These are phyloP conservation scores for Otis tarda DNA, from an alignment of 2,113 vertebrate genomes.

Conservation along the genomic window DNA sequence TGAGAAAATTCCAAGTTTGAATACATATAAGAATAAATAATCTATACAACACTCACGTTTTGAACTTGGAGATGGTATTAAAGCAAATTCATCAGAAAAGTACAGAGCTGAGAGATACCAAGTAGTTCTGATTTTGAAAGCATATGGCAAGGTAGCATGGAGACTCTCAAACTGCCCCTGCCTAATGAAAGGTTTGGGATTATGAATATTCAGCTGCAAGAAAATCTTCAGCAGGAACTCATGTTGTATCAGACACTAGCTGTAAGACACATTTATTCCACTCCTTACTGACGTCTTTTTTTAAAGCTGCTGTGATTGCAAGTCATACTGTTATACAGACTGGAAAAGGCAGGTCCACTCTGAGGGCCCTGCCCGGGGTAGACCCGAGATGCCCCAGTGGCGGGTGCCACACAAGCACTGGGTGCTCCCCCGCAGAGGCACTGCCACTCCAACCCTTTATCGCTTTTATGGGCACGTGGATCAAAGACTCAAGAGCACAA, in stretches of 20 bases:
- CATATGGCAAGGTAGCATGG: not conserved
- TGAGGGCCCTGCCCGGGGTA: not conserved
- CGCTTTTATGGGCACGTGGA: fast-evolving
- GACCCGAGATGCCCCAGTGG: not conserved
- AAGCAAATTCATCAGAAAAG: not conserved
- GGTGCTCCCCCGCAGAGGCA: fast-evolving
- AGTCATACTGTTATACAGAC: not conserved
- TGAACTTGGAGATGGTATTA: not conserved
- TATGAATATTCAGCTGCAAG: not conserved
- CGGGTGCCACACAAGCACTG: not conserved
- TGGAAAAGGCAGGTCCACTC: not conserved
- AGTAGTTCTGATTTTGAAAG: not conserved
- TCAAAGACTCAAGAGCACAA: not conserved
- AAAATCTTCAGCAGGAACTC: not conserved
- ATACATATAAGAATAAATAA: not conserved
- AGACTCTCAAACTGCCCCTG: not conserved
- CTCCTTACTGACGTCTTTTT: not conserved
- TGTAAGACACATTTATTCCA: not conserved
- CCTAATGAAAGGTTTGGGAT: not conserved
- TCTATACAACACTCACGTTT: not conserved
- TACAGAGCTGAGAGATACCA: not conserved
- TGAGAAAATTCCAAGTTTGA: not conserved
- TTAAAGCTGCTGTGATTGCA: not conserved
- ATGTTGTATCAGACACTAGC: not conserved
- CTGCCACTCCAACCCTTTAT: not conserved